phyloP scores from a whole-genome alignment of 2,888 invertebrate species.

The Agapostemon virescens region DNA sequence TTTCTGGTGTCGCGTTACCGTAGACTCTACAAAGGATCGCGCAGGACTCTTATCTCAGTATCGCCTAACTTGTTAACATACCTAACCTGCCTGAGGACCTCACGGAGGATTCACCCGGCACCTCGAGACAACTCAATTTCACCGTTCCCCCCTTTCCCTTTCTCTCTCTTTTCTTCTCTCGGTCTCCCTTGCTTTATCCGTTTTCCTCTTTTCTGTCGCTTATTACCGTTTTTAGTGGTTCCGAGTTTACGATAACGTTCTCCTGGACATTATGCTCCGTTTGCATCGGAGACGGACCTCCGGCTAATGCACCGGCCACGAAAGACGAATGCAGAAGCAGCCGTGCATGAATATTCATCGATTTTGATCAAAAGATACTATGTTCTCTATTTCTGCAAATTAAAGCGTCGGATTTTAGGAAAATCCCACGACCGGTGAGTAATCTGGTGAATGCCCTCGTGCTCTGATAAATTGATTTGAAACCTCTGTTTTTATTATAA shows the following conservation, averaged over 20 bases:
- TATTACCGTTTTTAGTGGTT: conserved; percentile 66
- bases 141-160: conserved; percentile 28
- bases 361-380: conserved; percentile 37
- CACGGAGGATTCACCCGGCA: conserved; percentile 70
- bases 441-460: conserved; percentile 50
- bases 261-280: conserved; percentile 68
- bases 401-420: not conserved
- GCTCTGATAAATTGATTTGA: too few species aligned
- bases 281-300: conserved; percentile 66
- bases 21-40: conserved; percentile 77
- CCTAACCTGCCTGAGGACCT: conserved; percentile 74
- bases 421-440: conserved; percentile 1
- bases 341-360: conserved; percentile 70
- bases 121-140: conserved; percentile 74
- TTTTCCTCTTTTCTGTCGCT: conserved; percentile 41
- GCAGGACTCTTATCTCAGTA: conserved; percentile 78
- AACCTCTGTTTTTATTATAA: too few species aligned
- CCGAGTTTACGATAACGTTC: conserved; percentile 73
- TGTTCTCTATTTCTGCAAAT: not conserved
- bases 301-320: conserved; percentile 70
- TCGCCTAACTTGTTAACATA: conserved; percentile 80
- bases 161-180: conserved; percentile 27
- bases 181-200: conserved; percentile 34
- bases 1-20: conserved; percentile 79
- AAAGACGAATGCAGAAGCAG: conserved; percentile 62